Evolutionary conservation across 2,888 invertebrate species (phyloP), one percentile per base, ranked within the genome.

Genomic region (Sepioteuthis lessoniana): DNA sequence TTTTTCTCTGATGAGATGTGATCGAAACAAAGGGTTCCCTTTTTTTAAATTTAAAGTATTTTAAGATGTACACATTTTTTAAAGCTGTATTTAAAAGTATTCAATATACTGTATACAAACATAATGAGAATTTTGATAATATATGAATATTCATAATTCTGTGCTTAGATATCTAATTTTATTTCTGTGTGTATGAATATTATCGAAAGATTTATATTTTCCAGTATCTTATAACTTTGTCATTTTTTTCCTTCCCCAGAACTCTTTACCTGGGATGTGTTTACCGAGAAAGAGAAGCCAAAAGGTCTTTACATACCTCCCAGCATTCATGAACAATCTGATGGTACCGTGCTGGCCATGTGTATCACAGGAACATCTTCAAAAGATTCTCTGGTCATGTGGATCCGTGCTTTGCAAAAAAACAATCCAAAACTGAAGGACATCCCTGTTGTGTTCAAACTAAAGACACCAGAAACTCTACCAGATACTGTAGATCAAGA

Each of bases 261-360:
- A 91, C 94, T 96, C 50, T 96, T 96, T 94, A 95, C 96, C 19
- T 96, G 95, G 95, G 95, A 94, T 90, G 94, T 94, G 38, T 94
- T 95, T 37, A 96, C 96, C 94, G 96, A 96, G 90, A 95, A 95
- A 38, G 97, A 96, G 93, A 60, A 95, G 16, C 95, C 95, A 31
- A 94, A 94, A 76, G 94, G 94, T 16, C 46, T 97, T 28, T 95
- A 95, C 31, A 97, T 98, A 4, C 97, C 97, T 94, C 98, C 98
- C 25, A 98, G 98, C 47, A 98, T 99, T 1, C 99, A 99, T 97
- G 98, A 99, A 97, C 99, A 99, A 97, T 98, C 98, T 94, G 99
- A 99, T 97, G 99, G 99, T 10, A 98, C 98, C 0, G 98, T 99
- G 96, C 98, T 98, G 95, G 98, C 98, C 21, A 98, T 99, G 94